phyloP scores from a whole-genome alignment of 2,113 vertebrate genomes.

The Sialia sialis region DNA sequence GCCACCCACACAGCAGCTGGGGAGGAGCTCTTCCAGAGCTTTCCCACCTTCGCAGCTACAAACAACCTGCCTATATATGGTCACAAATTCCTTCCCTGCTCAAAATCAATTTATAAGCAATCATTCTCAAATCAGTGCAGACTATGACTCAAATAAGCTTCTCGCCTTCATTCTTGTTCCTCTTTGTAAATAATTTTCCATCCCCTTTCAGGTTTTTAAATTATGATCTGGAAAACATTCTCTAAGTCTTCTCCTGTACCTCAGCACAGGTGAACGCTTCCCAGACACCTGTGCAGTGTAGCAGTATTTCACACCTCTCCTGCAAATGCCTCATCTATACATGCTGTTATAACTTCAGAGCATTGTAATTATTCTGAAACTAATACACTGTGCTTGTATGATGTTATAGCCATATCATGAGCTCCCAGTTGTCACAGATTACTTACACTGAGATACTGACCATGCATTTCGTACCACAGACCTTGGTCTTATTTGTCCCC shows the following conservation, averaged over 20 bases:
- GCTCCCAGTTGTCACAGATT: not conserved
- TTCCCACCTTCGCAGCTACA: not conserved
- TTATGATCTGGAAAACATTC: not conserved
- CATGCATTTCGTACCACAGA: not conserved
- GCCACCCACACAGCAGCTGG: fast-evolving
- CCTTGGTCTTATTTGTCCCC: not conserved
- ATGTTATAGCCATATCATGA: not conserved
- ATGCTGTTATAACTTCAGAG: not conserved
- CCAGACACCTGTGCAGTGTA: not conserved
- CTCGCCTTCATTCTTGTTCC: not conserved
- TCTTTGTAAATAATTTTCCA: not conserved
- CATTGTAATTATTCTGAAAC: not conserved
- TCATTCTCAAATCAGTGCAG: not conserved
- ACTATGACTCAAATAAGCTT: not conserved
- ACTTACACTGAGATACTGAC: not conserved
- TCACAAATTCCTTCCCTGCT: not conserved
- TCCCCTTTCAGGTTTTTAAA: not conserved
- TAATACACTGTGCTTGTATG: not conserved
- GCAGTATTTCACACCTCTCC: not conserved
- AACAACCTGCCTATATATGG: not conserved
- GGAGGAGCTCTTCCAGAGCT: not conserved
- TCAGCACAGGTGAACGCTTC: too few species aligned
- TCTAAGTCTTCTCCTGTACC: not conserved
- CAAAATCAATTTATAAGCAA: not conserved
- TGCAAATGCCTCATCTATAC: not conserved